A percentile compares a stretch with the other conserved stretches of the same genome.
Evolutionary conservation across 2,113 vertebrate species (phyloP).

Genomic region (Sterrhoptilus dennistouni): DNA sequence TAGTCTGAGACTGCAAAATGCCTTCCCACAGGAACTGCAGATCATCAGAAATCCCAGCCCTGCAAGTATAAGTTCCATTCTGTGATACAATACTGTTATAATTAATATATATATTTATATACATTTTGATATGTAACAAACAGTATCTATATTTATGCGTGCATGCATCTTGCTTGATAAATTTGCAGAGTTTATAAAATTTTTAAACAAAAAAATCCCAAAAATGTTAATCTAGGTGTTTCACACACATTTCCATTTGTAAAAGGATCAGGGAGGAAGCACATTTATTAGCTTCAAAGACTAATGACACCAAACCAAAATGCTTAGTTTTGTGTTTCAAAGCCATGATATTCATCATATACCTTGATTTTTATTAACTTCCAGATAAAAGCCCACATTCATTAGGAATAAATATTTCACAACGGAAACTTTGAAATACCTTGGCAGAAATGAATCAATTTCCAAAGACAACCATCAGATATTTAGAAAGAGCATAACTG

Average conservation of each 20-base stretch:
- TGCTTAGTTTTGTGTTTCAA: not conserved
- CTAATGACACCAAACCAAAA: not conserved
- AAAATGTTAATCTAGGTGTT: not conserved
- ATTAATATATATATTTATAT: not conserved
- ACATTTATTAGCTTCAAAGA: rapidly evolving
- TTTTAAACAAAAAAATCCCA: not conserved
- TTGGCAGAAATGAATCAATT: not conserved
- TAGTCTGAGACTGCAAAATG: not conserved
- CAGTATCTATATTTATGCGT: not conserved
- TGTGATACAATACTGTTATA: not conserved
- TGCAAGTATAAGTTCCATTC: not conserved
- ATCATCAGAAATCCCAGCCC: not conserved
- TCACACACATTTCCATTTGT: not conserved
- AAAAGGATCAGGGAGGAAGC: not conserved
- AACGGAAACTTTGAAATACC: not conserved
- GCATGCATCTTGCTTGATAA: not conserved
- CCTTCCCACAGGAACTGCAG: not conserved
- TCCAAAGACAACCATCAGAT: not conserved
- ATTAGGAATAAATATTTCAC: not conserved
- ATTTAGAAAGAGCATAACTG: not conserved
- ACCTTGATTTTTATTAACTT: not conserved
- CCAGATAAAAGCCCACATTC: not conserved
- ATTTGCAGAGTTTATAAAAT: not conserved
- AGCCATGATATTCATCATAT: not conserved
- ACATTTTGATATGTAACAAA: not conserved